Evolutionary conservation across 1,140 invertebrate species (phyloP), one percentile per base, ranked within the genome.

Genomic region (Aphelinus certus): DNA sequence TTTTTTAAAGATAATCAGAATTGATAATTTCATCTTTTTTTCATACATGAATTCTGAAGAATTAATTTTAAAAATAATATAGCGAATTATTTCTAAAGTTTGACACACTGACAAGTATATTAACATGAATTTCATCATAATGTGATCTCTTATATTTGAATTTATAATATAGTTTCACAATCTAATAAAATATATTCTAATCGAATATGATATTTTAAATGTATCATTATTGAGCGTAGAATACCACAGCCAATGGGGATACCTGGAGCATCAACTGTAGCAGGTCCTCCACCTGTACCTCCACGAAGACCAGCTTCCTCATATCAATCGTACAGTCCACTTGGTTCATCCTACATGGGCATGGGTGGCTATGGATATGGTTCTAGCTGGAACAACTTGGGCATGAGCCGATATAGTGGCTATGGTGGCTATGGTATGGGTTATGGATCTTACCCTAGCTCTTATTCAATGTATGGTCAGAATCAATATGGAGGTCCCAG

Each of bases 401-500:
- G 75, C 77, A 56, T 80, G 76, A 82, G 81, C 51, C 80, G 83
- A 64, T 83, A 80, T 76, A 76, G 78, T 49, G 76, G 78, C 3
- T 84, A 84, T 79, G 76, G 78, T 61, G 70, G 66, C 78, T 51
- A 48, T 9, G 62, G 57, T 46, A 78, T 77, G 51, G 78, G 83
- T 45, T 80, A 81, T 78, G 80, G 82, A n/a, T 70, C 78, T 58
- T 83, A 81, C 75, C 81, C 83, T n/a, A 80, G 83, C 55, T 82
- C 79, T 78, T 82, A 84, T 65, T 84, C 83, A 75, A 84, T 81
- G 79, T 83, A 81, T 78, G 77, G 79, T 55, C 85, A 86, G 66
- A 86, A 86, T 69, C 79, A 79, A 47, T 85, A 81, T 77, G 83
- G 83, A 26, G 85, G 86, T 45, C 86, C 88, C 73, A 89, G 88